Evolutionary conservation across 2,888 invertebrate genomes (phyloP).

Genomic region (Hirtodrosophila histrioides): DNA sequence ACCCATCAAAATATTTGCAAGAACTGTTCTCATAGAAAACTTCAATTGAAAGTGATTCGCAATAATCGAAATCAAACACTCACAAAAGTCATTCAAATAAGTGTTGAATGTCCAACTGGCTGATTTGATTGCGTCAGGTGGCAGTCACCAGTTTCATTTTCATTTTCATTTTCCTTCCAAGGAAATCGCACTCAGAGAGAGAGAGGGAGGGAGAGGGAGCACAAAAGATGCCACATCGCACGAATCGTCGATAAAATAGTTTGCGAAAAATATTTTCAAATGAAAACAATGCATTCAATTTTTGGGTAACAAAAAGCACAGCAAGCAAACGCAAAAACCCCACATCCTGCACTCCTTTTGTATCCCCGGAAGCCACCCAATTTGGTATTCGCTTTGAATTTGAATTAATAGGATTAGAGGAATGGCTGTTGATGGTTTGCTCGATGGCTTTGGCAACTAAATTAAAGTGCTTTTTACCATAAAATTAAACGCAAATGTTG

Average conservation of each 20-base stretch:
- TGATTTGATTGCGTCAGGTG: constrained; percentile 62
- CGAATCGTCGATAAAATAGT: constrained; percentile 54
- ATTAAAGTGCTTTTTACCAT: constrained; percentile 78
- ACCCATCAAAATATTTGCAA: constrained; percentile 29
- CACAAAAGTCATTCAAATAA: constrained; percentile 42
- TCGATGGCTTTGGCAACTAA: constrained; percentile 70
- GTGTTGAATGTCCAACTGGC: constrained; percentile 10
- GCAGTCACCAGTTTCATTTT: constrained; percentile 9
- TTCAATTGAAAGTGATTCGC: constrained; percentile 47
- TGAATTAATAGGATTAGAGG: constrained; percentile 75
- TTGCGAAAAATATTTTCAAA: constrained; percentile 67
- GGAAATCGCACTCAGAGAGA: constrained; percentile 18
- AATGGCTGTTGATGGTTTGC: constrained; percentile 43
- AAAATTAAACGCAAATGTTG: constrained; percentile 79
- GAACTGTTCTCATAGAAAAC: constrained; percentile 4
- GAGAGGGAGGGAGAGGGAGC: not conserved
- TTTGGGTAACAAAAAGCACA: constrained; percentile 68
- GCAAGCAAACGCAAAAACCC: constrained; percentile 17
- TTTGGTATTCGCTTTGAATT: constrained; percentile 64
- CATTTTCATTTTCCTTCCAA: constrained; percentile 17
- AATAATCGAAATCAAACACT: constrained; percentile 75
- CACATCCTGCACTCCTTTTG: not conserved
- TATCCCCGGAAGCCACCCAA: constrained; percentile 26
- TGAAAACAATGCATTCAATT: constrained; percentile 71
- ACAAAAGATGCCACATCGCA: constrained; percentile 42